These are phyloP conservation scores for Drosophila repletoides DNA, from an alignment of 1,140 invertebrate genomes.

Conservation along the genomic window DNA sequence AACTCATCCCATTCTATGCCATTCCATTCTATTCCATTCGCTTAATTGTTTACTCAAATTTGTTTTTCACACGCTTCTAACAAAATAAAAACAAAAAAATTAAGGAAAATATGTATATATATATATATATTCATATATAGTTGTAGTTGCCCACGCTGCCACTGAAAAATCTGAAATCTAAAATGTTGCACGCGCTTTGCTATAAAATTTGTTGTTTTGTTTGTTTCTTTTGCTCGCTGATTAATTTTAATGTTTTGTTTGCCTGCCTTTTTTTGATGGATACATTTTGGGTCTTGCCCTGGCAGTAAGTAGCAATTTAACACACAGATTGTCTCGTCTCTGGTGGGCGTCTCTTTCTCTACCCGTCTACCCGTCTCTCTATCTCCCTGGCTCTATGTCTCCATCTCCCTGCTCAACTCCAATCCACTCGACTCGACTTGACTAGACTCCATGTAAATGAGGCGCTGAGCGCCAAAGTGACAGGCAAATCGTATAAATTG, in stretches of 20 bases:
- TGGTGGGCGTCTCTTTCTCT: constrained; percentile 17
- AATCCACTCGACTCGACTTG: background rate
- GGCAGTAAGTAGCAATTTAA: constrained; percentile 68
- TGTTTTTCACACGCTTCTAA: constrained; percentile 46
- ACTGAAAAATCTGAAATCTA: constrained; percentile 6
- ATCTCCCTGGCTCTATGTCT: background rate
- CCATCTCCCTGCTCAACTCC: background rate
- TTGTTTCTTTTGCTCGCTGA: constrained; percentile 29
- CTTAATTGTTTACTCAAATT: constrained; percentile 70
- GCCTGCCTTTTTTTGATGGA: constrained; percentile 36
- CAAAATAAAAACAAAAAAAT: constrained; percentile 5
- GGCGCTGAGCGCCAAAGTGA: constrained; percentile 23
- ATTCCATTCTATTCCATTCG: constrained; percentile 19
- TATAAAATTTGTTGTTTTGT: constrained; percentile 39
- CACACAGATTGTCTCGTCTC: constrained; percentile 7
- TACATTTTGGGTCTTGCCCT: constrained; percentile 46
- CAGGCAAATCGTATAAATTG: constrained; percentile 29
- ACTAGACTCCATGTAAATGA: constrained; percentile 20
- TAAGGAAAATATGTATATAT: background rate
- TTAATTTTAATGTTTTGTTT: constrained; percentile 50
- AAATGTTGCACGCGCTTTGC: constrained; percentile 27
- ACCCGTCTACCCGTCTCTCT: too few relatives aligned
- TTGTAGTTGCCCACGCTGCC: constrained; percentile 12
- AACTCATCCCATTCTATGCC: constrained; percentile 8
- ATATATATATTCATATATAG: too few relatives aligned